Percentiles rank a stretch among this genome's conserved stretches.
Conservation (phyloP, 2,888 invertebrate genomes). For the Limenitis camilla region DNA sequence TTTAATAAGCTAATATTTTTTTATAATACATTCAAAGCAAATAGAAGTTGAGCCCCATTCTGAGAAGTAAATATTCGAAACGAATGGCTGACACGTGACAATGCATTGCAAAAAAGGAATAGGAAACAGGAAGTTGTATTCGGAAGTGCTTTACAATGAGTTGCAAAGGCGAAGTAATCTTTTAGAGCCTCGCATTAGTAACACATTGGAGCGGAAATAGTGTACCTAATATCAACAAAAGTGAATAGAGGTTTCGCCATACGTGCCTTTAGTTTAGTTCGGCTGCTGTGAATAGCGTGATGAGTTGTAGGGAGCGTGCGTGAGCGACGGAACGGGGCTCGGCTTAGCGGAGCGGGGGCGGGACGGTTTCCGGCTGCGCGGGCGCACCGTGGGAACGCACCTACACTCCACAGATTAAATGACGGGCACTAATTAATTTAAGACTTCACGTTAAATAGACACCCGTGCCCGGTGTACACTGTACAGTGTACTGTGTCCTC, state of each 20-base stretch:
- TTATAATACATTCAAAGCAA: no score
- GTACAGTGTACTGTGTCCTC: constrained; percentile 1
- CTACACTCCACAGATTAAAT: constrained; percentile 64
- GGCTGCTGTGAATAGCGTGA: constrained; percentile 47
- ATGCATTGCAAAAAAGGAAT: constrained; percentile 7
- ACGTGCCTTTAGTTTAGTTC: constrained; percentile 56
- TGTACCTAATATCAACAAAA: constrained; percentile 45
- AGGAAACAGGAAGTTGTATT: constrained; percentile 15
- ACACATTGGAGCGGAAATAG: constrained; percentile 48
- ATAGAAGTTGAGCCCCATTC: no score
- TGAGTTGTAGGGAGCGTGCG: constrained; percentile 51
- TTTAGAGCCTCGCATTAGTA: constrained; percentile 31
- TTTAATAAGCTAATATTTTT: no score
- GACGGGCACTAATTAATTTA: constrained; percentile 70
- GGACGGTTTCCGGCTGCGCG: constrained; percentile 60
- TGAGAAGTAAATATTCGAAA: no score
- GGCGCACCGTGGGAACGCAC: constrained; percentile 71
- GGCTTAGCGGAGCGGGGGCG: constrained; percentile 52
- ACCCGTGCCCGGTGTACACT: constrained; percentile 32
- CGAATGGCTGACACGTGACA: background rate
- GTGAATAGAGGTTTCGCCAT: constrained; percentile 37
- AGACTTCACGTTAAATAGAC: constrained; percentile 55
- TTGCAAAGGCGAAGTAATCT: constrained; percentile 28
- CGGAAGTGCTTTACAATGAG: constrained; percentile 7
- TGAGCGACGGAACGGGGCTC: constrained; percentile 59